Percentiles rank a stretch among this genome's conserved stretches.
phyloP scores from a whole-genome alignment of 2,888 invertebrate species.

The Ypsolopha scabrella region DNA sequence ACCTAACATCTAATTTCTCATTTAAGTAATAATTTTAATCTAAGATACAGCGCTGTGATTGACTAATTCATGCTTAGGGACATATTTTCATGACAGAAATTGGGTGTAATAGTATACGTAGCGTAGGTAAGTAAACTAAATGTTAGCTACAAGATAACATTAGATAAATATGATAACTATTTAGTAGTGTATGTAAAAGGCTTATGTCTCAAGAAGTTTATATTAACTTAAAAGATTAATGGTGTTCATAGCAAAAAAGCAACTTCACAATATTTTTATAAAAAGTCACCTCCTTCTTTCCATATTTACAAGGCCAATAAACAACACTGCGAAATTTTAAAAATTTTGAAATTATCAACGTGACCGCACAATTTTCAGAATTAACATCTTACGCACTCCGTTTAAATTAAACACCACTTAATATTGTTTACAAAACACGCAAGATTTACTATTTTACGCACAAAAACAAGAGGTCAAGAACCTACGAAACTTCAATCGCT shows the following conservation, averaged over 20 bases:
- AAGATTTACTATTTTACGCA: background rate
- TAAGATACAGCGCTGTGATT: no score
- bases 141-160: no score
- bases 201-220: background rate
- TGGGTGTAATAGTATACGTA: no score
- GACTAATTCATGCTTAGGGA: no score
- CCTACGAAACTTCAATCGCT: background rate
- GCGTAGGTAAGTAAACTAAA: no score
- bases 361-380: background rate
- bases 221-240: no score
- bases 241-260: background rate
- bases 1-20: no score
- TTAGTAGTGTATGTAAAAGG: background rate
- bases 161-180: no score
- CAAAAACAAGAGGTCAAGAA: background rate
- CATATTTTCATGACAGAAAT: no score
- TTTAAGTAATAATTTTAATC: no score
- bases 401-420: background rate
- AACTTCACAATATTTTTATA: conserved; percentile 3
- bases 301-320: conserved; percentile 22
- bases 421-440: background rate
- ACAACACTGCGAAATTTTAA: no score
- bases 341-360: no score
- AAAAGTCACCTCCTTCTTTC: conserved; percentile 60
- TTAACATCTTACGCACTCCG: background rate